Percentiles rank a stretch among this genome's conserved stretches.
Conservation (phyloP, 2,113 vertebrate genomes). For the Dascyllus trimaculatus region DNA sequence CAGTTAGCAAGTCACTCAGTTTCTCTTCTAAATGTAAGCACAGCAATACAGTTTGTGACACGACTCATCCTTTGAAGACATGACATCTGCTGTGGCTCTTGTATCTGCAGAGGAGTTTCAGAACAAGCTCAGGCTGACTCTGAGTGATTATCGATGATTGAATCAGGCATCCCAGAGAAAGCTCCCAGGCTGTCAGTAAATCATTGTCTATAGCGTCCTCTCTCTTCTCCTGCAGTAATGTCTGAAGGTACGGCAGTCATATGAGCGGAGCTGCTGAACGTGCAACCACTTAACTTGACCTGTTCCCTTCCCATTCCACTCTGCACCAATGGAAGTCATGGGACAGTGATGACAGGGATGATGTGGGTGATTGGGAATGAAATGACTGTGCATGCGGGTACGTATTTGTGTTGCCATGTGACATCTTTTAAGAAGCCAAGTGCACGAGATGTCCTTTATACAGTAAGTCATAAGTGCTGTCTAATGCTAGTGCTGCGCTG, state of each 20-base stretch:
- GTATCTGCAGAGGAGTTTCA: not conserved
- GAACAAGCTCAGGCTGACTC: not conserved
- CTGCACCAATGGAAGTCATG: slow-evolving; percentile 75
- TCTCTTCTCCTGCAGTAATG: slow-evolving; percentile 67
- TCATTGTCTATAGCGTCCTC: slow-evolving; percentile 16
- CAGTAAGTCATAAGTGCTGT: not conserved
- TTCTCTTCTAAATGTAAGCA: too few species aligned
- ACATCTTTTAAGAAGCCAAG: slow-evolving; percentile 24
- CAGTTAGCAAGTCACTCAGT: too few species aligned
- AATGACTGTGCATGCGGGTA: slow-evolving; percentile 41
- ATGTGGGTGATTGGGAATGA: slow-evolving; percentile 60
- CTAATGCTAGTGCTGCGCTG: not conserved
- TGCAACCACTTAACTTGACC: slow-evolving; percentile 76
- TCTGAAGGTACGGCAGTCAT: slow-evolving; percentile 75
- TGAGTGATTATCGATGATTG: slow-evolving; percentile 41
- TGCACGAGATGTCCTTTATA: not conserved
- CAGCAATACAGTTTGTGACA: too few species aligned
- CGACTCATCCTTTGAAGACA: not conserved
- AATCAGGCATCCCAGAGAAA: slow-evolving; percentile 46
- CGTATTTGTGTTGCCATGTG: slow-evolving; percentile 37
- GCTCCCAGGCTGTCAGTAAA: slow-evolving; percentile 14
- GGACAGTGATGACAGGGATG: slow-evolving; percentile 61
- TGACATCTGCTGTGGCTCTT: not conserved
- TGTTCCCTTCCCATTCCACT: slow-evolving; percentile 44
- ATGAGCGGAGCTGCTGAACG: slow-evolving; percentile 74